Percentiles rank a stretch among this genome's conserved stretches.
phyloP scores from a whole-genome alignment of 2,797 vertebrate genomes.

The Enteromius radiatus region DNA sequence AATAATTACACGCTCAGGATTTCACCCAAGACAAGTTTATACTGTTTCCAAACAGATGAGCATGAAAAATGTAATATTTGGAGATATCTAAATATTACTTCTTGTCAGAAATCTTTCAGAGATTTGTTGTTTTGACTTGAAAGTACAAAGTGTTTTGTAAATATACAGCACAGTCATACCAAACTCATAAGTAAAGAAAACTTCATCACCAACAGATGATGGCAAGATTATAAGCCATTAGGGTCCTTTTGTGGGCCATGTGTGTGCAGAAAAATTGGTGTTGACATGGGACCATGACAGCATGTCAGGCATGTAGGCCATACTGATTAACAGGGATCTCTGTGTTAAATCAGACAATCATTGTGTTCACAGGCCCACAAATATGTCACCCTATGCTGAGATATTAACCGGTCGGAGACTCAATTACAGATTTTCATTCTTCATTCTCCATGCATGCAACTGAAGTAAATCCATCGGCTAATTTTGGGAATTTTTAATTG shows the following conservation, averaged over 20 bases:
- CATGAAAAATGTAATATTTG: constrained; percentile 20
- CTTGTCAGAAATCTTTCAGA: background rate
- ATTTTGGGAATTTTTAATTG: background rate
- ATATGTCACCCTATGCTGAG: constrained; percentile 17
- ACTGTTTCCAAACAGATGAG: constrained; percentile 7
- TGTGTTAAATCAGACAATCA: background rate
- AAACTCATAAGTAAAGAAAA: constrained; percentile 9
- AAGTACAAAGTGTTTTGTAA: background rate
- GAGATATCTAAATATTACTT: background rate
- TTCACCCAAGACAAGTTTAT: background rate
- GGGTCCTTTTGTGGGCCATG: constrained; percentile 14
- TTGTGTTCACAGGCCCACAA: background rate
- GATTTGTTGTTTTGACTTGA: background rate
- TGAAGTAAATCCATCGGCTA: background rate
- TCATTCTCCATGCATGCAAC: background rate
- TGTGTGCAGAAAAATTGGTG: constrained; percentile 29
- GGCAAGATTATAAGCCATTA: constrained; percentile 3
- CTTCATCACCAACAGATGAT: background rate
- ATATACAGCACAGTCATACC: background rate
- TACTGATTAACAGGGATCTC: constrained; percentile 28
- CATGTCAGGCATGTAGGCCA: constrained; percentile 23
- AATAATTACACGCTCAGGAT: constrained; percentile 2
- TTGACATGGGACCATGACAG: constrained; percentile 30
- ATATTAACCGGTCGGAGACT: background rate
- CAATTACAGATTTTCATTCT: background rate